Conservation (phyloP, 1,140 invertebrate species). For the Cepaea nemoralis region DNA sequence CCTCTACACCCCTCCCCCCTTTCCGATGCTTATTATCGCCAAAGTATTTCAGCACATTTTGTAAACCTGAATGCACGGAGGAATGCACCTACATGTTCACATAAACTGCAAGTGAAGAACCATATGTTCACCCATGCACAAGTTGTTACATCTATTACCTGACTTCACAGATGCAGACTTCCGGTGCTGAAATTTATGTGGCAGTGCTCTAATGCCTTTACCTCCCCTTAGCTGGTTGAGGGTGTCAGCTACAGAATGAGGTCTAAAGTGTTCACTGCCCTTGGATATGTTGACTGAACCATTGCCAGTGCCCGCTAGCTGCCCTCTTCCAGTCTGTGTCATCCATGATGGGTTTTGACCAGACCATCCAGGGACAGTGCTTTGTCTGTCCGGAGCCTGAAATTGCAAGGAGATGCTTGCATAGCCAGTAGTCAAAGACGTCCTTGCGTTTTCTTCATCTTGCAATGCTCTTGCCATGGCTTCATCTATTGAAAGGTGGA, state of each 20-base stretch:
- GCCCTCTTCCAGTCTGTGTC: not conserved
- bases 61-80: too few relatives aligned
- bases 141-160: conserved; percentile 24
- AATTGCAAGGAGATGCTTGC: not conserved
- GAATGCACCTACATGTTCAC: too few relatives aligned
- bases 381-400: not conserved
- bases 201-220: not conserved
- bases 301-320: not conserved
- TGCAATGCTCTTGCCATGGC: conserved; percentile 32
- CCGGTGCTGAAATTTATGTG: conserved; percentile 16
- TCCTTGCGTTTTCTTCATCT: conserved; percentile 8
- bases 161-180: not conserved
- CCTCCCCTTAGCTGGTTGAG: not conserved
- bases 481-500: conserved; percentile 9
- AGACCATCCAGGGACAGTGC: conserved; percentile 18
- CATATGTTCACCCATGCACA: too few relatives aligned
- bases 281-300: not conserved
- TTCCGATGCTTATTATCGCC: too few relatives aligned
- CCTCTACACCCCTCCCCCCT: too few relatives aligned
- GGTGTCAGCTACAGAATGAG: conserved; percentile 11
- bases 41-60: too few relatives aligned
- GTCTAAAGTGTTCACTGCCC: not conserved
- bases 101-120: not conserved
- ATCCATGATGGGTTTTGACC: conserved; percentile 18
- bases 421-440: too few relatives aligned